phyloP scores from a whole-genome alignment of 2,113 vertebrate species.

The Perca fluviatilis region DNA sequence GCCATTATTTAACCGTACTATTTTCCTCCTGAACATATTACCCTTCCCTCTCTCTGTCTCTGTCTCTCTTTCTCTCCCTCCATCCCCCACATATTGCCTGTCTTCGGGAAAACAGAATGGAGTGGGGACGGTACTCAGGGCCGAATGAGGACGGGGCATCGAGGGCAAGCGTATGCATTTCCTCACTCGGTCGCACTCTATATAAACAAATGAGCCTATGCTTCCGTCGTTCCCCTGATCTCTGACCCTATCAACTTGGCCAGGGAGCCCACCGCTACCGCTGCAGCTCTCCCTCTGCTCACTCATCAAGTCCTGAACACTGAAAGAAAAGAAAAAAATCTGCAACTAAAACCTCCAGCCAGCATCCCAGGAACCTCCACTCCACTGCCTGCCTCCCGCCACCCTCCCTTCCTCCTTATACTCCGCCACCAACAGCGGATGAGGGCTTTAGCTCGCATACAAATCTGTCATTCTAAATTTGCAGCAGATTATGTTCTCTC shows the following conservation, averaged over 20 bases:
- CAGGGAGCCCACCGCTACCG: conserved; percentile 37
- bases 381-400: conserved; percentile 46
- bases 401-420: conserved; percentile 77
- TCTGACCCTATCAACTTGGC: conserved; percentile 82
- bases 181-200: conserved; percentile 79
- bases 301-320: conserved; percentile 66
- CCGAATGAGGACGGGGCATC: conserved; percentile 67
- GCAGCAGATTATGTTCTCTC: conserved; percentile 99
- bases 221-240: conserved; percentile 72
- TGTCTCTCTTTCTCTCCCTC: conserved; percentile 65
- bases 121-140: conserved; percentile 70
- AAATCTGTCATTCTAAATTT: conserved; percentile 99
- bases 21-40: conserved; percentile 86
- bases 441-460: conserved; percentile 90
- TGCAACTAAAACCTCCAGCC: conserved; percentile 64
- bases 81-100: conserved; percentile 84
- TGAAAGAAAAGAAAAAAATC: conserved; percentile 39
- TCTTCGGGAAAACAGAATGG: conserved; percentile 82
- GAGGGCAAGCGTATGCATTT: conserved; percentile 84
- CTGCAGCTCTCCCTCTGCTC: conserved; percentile 63
- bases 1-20: conserved; percentile 88
- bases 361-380: conserved; percentile 67
- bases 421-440: conserved; percentile 80
- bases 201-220: conserved; percentile 85
- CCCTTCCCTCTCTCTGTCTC: conserved; percentile 67